Evolutionary conservation across 2,888 invertebrate genomes (phyloP).

Genomic region (Pollenia amentaria): DNA sequence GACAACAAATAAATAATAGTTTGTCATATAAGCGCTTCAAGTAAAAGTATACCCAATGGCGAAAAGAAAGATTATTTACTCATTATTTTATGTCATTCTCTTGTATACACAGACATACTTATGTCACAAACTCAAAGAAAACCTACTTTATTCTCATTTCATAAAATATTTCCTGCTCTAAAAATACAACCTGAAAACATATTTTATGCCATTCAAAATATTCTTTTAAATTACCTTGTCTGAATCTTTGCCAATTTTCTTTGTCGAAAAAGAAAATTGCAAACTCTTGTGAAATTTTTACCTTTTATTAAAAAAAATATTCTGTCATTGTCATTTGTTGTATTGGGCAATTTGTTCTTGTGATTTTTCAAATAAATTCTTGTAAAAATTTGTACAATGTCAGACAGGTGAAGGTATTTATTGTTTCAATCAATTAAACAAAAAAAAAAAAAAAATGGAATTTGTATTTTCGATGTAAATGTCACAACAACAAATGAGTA

Average conservation of each 20-base stretch:
- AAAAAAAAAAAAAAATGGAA: neutral
- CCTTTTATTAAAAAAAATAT: neutral
- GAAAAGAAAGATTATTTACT: too few relatives aligned
- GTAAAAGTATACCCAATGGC: too few relatives aligned
- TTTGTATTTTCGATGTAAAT: slow-evolving; percentile 11
- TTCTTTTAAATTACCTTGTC: too few relatives aligned
- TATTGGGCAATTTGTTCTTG: neutral
- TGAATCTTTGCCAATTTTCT: neutral
- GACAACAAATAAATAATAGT: too few relatives aligned
- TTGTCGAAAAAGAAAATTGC: neutral
- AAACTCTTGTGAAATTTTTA: neutral
- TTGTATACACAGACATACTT: too few relatives aligned
- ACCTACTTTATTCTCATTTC: too few relatives aligned
- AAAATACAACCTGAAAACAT: too few relatives aligned
- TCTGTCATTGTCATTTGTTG: neutral
- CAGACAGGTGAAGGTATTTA: slow-evolving; percentile 36
- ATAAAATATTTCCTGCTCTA: too few relatives aligned
- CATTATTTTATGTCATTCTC: too few relatives aligned
- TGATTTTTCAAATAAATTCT: slow-evolving; percentile 6
- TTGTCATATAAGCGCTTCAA: too few relatives aligned
- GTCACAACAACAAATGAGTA: neutral
- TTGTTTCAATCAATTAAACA: slow-evolving; percentile 40
- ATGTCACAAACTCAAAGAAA: too few relatives aligned
- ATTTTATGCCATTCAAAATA: too few relatives aligned
- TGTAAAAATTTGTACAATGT: slow-evolving; percentile 44